Base-by-base conservation (phyloP, 1,140 invertebrate genomes). In the Aporrectodea caliginosa region DNA sequence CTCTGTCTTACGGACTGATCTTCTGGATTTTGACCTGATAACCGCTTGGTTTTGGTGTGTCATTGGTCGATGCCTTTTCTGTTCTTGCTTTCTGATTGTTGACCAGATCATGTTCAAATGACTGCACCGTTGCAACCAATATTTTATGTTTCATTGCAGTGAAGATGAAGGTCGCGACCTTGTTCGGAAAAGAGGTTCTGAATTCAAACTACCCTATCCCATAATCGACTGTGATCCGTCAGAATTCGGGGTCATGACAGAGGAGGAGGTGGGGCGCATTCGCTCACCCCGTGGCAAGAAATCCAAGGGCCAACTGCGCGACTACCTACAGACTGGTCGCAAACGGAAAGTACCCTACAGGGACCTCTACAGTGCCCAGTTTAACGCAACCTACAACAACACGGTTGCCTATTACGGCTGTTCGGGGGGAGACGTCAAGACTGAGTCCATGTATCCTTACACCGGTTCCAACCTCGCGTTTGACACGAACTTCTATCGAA, bases 141-240 rank as follows among this genome's bases (percentile, higher is more conserved):
- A n/a, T n/a, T n/a, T n/a, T n/a, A n/a, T n/a, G n/a, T n/a, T n/a
- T n/a, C n/a, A 12, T 90, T 90, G n/a, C 89, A 97, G 96, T 93
- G 96, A 98, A 87, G 97, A 99, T 89, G 97, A 99, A 91, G 97
- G 97, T 16, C 92, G 95, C 77, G 97, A 99, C 90, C 89, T 98
- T 35, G 91, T 98, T 12, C 95, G 95, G 6, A 98, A 98, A 88
- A 92, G 97, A 78, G 98, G 96, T 0, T 98, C 98, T 94, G 97
- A 98, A 87, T 98, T 98, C 86, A 99, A 99, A 91, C 95, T 98
- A 29, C 98, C 96, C 84, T 98, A 98, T 87, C 90, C 94, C 84
- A 88, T 95, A n/a, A 91, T 94, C 0, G 90, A 89, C 80, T 83
- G 86, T 12, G 87, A 88, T 81, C 85, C 84, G 80, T 87, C 82